Conservation (phyloP, 2,113 vertebrate species). For the Anhinga rufa region DNA sequence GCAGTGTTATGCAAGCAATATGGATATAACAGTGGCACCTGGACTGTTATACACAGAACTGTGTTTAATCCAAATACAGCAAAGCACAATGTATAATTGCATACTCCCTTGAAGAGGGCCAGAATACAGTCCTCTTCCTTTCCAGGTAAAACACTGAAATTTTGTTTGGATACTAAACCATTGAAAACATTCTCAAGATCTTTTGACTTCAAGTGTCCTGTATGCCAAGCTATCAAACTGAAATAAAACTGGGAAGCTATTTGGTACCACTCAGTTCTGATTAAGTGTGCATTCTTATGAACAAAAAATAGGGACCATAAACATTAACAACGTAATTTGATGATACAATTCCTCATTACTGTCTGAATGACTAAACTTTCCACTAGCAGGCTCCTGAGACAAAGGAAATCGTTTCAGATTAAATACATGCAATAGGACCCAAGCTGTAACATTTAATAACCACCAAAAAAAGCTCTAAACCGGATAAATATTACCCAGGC, state of each 20-base stretch:
- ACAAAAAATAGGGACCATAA: background rate
- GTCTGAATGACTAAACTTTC: background rate
- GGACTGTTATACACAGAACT: background rate
- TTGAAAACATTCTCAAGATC: background rate
- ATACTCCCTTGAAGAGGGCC: fast-evolving
- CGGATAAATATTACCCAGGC: background rate
- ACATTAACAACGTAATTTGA: background rate
- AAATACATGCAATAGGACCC: background rate
- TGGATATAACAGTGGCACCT: background rate
- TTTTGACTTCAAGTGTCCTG: background rate
- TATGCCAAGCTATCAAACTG: background rate
- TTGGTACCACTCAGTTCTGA: background rate
- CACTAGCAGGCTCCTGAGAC: background rate
- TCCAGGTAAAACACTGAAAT: background rate
- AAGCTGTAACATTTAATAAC: background rate
- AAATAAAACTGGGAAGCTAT: background rate
- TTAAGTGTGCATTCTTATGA: background rate
- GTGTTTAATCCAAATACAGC: background rate
- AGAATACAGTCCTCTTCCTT: background rate
- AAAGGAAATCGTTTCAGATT: background rate
- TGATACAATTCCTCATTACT: background rate
- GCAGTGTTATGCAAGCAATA: background rate
- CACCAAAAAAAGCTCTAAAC: background rate
- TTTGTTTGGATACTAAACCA: background rate
- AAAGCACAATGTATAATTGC: background rate